A percentile compares a stretch with the other conserved stretches of the same genome.
phyloP scores from a whole-genome alignment of 2,888 invertebrate genomes.

The Bibio marci region DNA sequence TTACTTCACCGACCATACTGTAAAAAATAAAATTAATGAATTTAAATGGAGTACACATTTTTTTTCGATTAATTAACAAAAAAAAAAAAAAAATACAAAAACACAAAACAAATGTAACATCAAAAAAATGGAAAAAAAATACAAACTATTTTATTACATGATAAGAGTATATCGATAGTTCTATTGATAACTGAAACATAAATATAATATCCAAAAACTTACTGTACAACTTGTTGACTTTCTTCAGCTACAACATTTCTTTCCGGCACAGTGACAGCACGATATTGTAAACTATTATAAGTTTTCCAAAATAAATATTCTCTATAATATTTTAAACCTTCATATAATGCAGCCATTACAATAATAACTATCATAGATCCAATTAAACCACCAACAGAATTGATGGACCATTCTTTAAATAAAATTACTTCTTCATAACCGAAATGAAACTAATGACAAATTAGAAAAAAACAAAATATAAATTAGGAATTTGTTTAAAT shows the following conservation, averaged over 20 bases:
- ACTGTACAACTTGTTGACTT: constrained; percentile 62
- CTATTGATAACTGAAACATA: too few relatives aligned
- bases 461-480: too few relatives aligned
- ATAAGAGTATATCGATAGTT: too few relatives aligned
- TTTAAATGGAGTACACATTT: constrained; percentile 7
- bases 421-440: constrained; percentile 58
- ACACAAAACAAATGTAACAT: too few relatives aligned
- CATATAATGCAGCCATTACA: constrained; percentile 82
- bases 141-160: too few relatives aligned
- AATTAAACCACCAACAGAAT: constrained; percentile 56
- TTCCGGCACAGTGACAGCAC: constrained; percentile 65
- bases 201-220: constrained; percentile 26
- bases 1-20: constrained; percentile 53
- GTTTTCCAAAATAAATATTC: constrained; percentile 78
- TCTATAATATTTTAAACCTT: constrained; percentile 58
- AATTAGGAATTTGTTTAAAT: too few relatives aligned
- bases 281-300: constrained; percentile 68
- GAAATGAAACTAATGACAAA: constrained; percentile 53
- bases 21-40: constrained; percentile 24
- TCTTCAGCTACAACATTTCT: constrained; percentile 45
- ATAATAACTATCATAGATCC: constrained; percentile 86
- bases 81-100: too few relatives aligned
- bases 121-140: too few relatives aligned
- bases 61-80: too few relatives aligned
- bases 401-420: constrained; percentile 67